These are phyloP conservation scores for Equus quagga DNA, from an alignment of 2,113 vertebrate species.

Conservation along the genomic window DNA sequence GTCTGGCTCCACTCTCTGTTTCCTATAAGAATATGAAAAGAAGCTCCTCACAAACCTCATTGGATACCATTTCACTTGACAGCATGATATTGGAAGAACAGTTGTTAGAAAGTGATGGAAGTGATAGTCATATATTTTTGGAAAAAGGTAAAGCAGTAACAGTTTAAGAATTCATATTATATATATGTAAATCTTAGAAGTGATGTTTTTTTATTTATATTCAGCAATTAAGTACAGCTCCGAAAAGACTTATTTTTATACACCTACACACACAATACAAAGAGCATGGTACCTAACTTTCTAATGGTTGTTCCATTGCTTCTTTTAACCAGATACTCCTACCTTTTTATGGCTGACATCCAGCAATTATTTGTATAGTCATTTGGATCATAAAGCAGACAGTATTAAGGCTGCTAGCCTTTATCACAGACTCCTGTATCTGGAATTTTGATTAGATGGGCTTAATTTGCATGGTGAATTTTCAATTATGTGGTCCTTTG, in stretches of 20 bases:
- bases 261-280: not conserved
- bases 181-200: not conserved
- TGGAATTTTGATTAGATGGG: constrained; percentile 37
- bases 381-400: constrained; percentile 5
- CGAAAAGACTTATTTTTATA: not conserved
- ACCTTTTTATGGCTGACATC: not conserved
- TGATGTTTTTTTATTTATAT: not conserved
- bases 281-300: not conserved
- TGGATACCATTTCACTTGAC: constrained; percentile 97
- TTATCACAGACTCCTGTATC: not conserved
- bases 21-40: constrained; percentile 96
- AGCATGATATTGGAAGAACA: constrained; percentile 93
- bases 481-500: not conserved
- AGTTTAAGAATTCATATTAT: constrained; percentile 40
- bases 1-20: constrained; percentile 88
- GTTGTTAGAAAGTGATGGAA: constrained; percentile 93
- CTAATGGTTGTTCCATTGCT: not conserved
- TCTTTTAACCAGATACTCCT: not conserved
- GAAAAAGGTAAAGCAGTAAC: constrained; percentile 91
- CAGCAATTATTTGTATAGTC: constrained; percentile 6
- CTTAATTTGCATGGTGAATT: not conserved
- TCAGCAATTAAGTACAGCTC: not conserved
- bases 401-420: not conserved
- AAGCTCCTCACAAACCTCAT: constrained; percentile 95
- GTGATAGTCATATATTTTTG: constrained; percentile 91